Evolutionary conservation across 2,113 vertebrate genomes (phyloP).

Genomic region (Tautogolabrus adspersus): DNA sequence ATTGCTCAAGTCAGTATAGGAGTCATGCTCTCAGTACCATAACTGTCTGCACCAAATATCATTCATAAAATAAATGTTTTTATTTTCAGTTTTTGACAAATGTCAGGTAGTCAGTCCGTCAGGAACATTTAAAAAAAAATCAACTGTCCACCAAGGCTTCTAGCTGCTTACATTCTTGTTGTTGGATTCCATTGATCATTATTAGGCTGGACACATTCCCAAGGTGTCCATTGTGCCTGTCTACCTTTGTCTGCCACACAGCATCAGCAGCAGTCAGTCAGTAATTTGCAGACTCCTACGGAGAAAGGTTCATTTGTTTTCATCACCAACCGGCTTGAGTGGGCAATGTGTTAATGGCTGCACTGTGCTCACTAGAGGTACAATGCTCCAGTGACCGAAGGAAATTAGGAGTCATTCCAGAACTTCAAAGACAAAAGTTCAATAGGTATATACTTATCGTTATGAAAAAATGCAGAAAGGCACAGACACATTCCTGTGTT

Average conservation of each 20-base stretch:
- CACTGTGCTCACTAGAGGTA: slow-evolving; percentile 12
- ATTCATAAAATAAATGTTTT: too few relatives aligned
- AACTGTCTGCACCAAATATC: too few relatives aligned
- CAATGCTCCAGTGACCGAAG: neutral
- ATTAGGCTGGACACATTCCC: neutral
- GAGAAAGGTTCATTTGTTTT: slow-evolving; percentile 47
- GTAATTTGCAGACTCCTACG: slow-evolving; percentile 37
- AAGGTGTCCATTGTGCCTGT: neutral
- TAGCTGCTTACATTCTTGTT: neutral
- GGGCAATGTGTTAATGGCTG: slow-evolving; percentile 36
- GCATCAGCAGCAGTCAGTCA: neutral
- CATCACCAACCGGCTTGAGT: slow-evolving; percentile 26
- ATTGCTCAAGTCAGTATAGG: too few relatives aligned
- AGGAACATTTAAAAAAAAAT: too few relatives aligned
- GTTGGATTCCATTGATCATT: too few relatives aligned
- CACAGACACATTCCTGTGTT: neutral
- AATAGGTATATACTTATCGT: neutral
- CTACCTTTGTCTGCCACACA: slow-evolving; percentile 10
- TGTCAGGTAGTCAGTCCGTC: too few relatives aligned
- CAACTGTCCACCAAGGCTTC: neutral
- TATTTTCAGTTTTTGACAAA: too few relatives aligned
- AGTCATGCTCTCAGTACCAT: too few relatives aligned
- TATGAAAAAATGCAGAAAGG: neutral
- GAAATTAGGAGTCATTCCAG: neutral
- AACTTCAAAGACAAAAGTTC: neutral